phyloP scores from a whole-genome alignment of 2,113 vertebrate genomes.

The Pavo muticus region DNA sequence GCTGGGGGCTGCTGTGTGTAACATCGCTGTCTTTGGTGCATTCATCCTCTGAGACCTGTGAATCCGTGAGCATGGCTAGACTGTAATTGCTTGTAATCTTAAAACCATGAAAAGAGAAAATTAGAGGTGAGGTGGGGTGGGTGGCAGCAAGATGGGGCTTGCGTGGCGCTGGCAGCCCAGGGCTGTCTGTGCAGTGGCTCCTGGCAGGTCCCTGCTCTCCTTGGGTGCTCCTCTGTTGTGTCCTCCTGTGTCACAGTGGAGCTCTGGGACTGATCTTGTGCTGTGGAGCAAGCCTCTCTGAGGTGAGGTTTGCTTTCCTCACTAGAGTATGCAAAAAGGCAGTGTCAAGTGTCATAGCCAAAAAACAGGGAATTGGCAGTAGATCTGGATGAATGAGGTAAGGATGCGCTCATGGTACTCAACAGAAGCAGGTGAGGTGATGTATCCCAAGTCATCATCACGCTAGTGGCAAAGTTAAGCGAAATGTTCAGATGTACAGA shows the following conservation, averaged over 20 bases:
- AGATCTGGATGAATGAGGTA: rapidly evolving
- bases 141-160: neutral
- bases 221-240: neutral
- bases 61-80: neutral
- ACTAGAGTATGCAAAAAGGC: neutral
- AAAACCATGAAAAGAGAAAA: slow-evolving; percentile 14
- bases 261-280: neutral
- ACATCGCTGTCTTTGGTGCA: neutral
- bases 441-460: neutral
- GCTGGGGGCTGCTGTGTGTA: neutral
- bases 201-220: neutral
- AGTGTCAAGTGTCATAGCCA: rapidly evolving
- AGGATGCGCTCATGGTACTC: rapidly evolving
- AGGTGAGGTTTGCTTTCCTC: neutral
- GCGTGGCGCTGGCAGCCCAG: rapidly evolving
- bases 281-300: neutral
- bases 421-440: rapidly evolving
- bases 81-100: slow-evolving; percentile 16
- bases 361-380: rapidly evolving
- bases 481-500: neutral
- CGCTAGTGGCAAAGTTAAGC: neutral
- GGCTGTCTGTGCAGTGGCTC: neutral
- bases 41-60: neutral
- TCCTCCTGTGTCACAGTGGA: neutral
- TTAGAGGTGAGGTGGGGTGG: neutral